Conservation (phyloP, 1,140 invertebrate genomes). For the Camponotus floridanus region DNA sequence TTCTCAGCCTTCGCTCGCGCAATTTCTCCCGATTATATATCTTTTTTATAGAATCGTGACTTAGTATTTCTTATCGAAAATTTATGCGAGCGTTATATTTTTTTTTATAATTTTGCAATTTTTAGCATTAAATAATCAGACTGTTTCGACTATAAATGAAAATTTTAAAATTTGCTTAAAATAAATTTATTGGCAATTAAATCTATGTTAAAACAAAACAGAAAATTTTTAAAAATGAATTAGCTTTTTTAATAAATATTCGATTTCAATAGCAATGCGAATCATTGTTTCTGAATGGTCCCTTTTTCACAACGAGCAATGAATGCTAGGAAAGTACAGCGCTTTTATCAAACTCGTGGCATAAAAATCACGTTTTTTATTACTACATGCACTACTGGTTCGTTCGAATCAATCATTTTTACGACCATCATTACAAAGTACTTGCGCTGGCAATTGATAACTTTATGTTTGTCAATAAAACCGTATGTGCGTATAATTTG, state of each 20-base stretch:
- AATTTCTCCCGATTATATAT: neutral
- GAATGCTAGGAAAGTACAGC: neutral
- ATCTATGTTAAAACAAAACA: neutral
- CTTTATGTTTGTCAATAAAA: conserved; percentile 33
- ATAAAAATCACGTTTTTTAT: conserved; percentile 1
- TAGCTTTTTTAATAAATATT: neutral
- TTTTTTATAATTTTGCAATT: neutral
- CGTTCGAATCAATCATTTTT: conserved; percentile 14
- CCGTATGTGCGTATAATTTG: neutral
- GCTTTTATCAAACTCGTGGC: conserved; percentile 5
- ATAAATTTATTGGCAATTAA: neutral
- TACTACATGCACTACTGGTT: neutral
- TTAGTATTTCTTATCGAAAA: neutral
- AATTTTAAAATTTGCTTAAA: neutral
- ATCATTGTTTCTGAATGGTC: neutral
- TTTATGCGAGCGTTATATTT: neutral
- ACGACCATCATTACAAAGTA: conserved; percentile 9
- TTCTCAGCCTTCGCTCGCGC: neutral
- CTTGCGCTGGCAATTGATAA: neutral
- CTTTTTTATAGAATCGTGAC: neutral
- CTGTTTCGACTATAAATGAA: neutral
- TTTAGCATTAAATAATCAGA: neutral
- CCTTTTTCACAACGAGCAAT: neutral
- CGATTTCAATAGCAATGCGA: neutral
- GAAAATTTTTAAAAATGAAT: neutral